phyloP scores from a whole-genome alignment of 1,140 invertebrate genomes.

The Tyrophagus putrescentiae region DNA sequence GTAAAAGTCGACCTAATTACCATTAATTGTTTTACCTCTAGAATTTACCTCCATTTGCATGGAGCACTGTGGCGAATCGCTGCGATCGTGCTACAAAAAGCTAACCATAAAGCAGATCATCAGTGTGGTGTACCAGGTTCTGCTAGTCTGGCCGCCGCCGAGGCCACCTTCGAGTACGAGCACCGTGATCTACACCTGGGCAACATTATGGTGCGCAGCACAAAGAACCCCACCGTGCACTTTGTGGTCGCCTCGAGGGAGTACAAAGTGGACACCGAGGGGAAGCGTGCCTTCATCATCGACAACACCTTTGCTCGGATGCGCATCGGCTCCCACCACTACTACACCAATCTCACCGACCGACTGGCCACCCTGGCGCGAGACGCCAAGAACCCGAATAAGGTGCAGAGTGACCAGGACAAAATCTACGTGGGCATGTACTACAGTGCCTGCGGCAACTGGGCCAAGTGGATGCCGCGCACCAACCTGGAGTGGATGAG shows the following conservation, averaged over 20 bases:
- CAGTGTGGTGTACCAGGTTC: slow-evolving; percentile 33
- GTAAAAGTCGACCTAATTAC: no score
- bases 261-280: slow-evolving; percentile 17
- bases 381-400: no score
- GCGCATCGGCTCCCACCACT: not conserved
- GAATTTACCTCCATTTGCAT: not conserved
- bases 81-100: not conserved
- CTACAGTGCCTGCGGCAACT: no score
- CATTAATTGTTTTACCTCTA: not conserved
- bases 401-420: no score
- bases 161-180: slow-evolving; percentile 35
- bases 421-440: no score
- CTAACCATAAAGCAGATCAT: not conserved
- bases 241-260: not conserved
- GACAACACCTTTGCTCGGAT: slow-evolving; percentile 22
- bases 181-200: slow-evolving; percentile 39
- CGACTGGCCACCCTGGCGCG: no score
- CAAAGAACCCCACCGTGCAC: not conserved
- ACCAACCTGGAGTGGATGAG: no score
- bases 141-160: slow-evolving; percentile 34
- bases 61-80: not conserved
- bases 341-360: not conserved
- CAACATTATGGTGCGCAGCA: slow-evolving; percentile 35
- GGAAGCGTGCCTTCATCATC: slow-evolving; percentile 19
- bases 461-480: no score